Evolutionary conservation across 2,113 vertebrate species (phyloP).

Genomic region (Ancistrus triradiatus): DNA sequence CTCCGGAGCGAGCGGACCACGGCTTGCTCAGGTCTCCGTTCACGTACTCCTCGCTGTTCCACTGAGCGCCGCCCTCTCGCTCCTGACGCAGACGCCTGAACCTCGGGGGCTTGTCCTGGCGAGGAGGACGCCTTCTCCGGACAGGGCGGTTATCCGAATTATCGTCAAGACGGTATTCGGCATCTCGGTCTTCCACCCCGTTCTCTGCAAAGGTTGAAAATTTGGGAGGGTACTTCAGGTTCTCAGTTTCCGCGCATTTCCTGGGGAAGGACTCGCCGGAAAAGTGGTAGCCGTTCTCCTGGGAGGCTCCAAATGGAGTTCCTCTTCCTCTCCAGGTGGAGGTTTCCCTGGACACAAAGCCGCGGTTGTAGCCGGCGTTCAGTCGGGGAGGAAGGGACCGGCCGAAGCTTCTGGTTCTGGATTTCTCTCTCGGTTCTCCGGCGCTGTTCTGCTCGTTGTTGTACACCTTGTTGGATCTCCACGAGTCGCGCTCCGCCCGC

Average conservation of each 20-base stretch:
- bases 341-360: slow-evolving; percentile 76
- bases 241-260: slow-evolving; percentile 75
- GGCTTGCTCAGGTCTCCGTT: slow-evolving; percentile 73
- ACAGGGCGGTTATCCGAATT: slow-evolving; percentile 82
- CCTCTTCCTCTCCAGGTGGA: slow-evolving; percentile 81
- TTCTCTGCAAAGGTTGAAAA: slow-evolving; percentile 75
- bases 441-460: slow-evolving; percentile 72
- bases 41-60: slow-evolving; percentile 80
- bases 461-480: slow-evolving; percentile 88
- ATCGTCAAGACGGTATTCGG: slow-evolving; percentile 80
- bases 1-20: slow-evolving; percentile 77
- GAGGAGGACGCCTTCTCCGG: slow-evolving; percentile 83
- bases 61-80: slow-evolving; percentile 76
- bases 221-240: slow-evolving; percentile 74
- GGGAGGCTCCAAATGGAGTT: slow-evolving; percentile 64
- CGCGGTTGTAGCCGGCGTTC: slow-evolving; percentile 78
- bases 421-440: slow-evolving; percentile 71
- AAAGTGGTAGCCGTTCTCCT: slow-evolving; percentile 77
- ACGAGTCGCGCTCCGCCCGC: slow-evolving; percentile 84
- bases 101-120: slow-evolving; percentile 92
- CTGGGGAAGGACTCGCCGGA: slow-evolving; percentile 68
- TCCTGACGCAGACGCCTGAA: slow-evolving; percentile 91
- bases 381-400: slow-evolving; percentile 86
- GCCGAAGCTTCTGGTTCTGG: slow-evolving; percentile 75
- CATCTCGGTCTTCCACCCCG: slow-evolving; percentile 79